A percentile compares a stretch with the other conserved stretches of the same genome.
phyloP scores from a whole-genome alignment of 2,113 vertebrate genomes.

The Sturnus vulgaris region DNA sequence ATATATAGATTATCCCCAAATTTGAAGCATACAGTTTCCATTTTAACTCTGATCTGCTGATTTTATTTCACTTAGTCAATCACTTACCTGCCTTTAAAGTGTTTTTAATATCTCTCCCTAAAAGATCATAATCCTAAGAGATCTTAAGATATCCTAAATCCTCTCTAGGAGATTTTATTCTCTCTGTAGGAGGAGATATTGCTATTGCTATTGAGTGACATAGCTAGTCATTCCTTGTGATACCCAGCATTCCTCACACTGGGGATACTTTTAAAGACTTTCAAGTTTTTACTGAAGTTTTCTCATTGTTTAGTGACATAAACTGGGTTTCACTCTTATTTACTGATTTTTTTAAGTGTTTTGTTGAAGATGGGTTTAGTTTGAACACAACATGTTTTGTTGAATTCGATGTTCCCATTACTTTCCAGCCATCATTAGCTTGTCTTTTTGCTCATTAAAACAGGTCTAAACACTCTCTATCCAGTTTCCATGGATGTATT shows the following conservation, averaged over 20 bases:
- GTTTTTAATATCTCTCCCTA: background rate
- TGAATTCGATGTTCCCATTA: background rate
- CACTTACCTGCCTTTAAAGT: background rate
- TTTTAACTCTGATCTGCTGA: background rate
- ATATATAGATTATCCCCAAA: background rate
- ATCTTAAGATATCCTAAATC: background rate
- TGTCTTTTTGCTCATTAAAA: constrained; percentile 10
- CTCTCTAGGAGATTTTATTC: background rate
- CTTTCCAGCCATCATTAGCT: background rate
- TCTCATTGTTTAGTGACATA: background rate
- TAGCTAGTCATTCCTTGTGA: background rate
- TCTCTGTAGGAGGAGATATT: background rate
- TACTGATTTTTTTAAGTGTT: background rate
- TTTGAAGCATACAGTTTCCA: background rate
- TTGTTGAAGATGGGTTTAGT: background rate
- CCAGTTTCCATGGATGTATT: constrained; percentile 30
- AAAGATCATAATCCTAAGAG: background rate
- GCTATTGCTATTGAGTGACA: background rate
- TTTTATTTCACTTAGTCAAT: background rate
- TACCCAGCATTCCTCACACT: background rate
- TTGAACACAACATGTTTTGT: background rate
- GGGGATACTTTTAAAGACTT: background rate
- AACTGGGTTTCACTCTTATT: background rate
- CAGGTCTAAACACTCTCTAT: background rate
- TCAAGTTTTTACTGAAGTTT: background rate